phyloP scores from a whole-genome alignment of 2,797 vertebrate species.

The Eidolon dupreanum region DNA sequence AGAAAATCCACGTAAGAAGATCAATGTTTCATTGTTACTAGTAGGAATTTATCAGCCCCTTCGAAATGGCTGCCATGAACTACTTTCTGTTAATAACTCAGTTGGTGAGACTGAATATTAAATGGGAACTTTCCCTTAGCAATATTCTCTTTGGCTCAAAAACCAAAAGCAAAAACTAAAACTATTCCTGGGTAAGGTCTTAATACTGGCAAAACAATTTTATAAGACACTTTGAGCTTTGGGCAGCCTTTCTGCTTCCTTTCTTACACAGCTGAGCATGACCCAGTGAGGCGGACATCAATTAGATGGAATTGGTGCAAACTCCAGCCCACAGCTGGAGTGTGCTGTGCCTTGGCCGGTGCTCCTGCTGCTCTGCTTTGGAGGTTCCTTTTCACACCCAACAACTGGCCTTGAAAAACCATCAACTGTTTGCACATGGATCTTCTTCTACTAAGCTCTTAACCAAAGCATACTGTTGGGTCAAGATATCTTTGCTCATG shows the following conservation, averaged over 20 bases:
- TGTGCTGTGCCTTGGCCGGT: background rate
- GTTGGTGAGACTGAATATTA: constrained; percentile 52
- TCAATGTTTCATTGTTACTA: background rate
- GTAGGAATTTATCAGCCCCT: constrained; percentile 48
- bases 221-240: background rate
- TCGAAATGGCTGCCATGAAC: constrained; percentile 42
- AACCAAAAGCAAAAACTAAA: constrained; percentile 17
- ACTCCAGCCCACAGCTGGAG: background rate
- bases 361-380: too few relatives aligned
- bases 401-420: background rate
- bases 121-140: constrained; percentile 29
- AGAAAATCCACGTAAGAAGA: constrained; percentile 28
- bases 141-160: constrained; percentile 52
- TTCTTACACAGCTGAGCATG: background rate
- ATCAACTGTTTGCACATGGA: background rate
- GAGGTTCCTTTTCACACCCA: background rate
- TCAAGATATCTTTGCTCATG: background rate
- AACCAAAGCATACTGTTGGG: background rate
- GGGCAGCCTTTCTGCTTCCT: background rate
- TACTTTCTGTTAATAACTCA: constrained; percentile 52
- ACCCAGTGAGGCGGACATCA: background rate
- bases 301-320: background rate
- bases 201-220: background rate
- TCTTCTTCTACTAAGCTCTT: background rate
- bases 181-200: background rate